Percentiles rank a stretch among this genome's conserved stretches.
phyloP scores from a whole-genome alignment of 2,113 vertebrate genomes.

The Neomonachus schauinslandi region DNA sequence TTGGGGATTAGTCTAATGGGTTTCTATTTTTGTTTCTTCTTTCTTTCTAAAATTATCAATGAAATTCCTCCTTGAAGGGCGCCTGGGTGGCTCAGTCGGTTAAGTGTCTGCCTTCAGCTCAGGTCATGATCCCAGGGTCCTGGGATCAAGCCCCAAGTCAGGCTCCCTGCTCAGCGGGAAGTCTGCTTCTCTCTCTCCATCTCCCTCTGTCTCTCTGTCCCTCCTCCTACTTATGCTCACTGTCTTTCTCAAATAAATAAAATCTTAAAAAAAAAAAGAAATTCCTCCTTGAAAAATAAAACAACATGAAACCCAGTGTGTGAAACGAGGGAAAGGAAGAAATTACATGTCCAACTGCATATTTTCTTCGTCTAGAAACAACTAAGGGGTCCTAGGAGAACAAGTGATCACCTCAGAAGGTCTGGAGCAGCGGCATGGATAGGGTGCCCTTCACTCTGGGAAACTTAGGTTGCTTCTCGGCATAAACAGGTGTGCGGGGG shows the following conservation, averaged over 20 bases:
- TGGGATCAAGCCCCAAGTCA: neutral
- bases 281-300: neutral
- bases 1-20: neutral
- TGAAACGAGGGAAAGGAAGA: neutral
- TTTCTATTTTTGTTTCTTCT: neutral
- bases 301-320: neutral
- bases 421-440: too few relatives aligned
- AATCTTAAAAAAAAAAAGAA: neutral
- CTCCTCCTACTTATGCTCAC: too few relatives aligned
- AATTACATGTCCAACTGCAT: fast-evolving
- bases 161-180: neutral
- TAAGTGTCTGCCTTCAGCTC: neutral
- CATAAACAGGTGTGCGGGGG: neutral
- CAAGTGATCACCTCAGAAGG: neutral
- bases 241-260: neutral
- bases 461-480: neutral
- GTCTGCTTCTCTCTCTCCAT: neutral
- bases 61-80: neutral
- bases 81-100: neutral
- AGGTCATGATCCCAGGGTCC: neutral
- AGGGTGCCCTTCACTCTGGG: neutral
- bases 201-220: too few relatives aligned
- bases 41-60: neutral
- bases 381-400: neutral
- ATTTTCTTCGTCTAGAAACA: neutral